These are phyloP conservation scores for Phenganax subtilis DNA, from an alignment of 92 coral and sea anemone genomes.

Conservation along the genomic window DNA sequence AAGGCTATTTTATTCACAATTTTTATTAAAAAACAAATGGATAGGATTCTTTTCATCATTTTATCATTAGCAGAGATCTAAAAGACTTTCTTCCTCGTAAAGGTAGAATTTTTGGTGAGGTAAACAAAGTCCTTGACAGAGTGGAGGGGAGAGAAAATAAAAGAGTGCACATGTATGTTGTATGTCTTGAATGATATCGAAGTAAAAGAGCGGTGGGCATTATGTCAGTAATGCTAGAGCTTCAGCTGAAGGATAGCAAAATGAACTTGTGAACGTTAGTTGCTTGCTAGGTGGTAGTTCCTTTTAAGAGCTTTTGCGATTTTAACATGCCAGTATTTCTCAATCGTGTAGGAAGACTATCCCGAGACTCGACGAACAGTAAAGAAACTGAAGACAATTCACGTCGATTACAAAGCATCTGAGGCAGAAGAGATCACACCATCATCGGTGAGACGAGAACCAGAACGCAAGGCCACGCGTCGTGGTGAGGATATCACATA, in stretches of 20 bases:
- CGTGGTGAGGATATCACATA: conserved; percentile 19
- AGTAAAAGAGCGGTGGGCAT: background rate
- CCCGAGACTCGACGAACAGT: conserved; percentile 17
- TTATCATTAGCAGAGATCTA: background rate
- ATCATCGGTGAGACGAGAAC: background rate
- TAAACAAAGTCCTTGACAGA: background rate
- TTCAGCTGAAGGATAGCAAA: background rate
- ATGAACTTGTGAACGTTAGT: background rate
- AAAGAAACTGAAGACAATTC: conserved; percentile 29
- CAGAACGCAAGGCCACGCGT: background rate
- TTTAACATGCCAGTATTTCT: background rate
- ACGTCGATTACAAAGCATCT: conserved; percentile 27
- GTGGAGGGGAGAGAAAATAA: background rate
- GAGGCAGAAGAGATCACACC: background rate
- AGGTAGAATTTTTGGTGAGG: conserved; percentile 11
- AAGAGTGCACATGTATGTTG: conserved; percentile 6
- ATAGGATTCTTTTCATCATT: background rate
- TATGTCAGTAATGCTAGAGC: background rate
- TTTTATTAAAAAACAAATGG: background rate
- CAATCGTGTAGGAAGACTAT: conserved; percentile 21
- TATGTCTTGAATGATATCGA: background rate
- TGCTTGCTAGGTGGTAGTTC: background rate
- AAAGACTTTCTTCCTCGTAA: background rate
- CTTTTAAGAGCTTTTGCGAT: background rate
- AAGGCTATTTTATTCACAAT: background rate